These are phyloP conservation scores for Dreissena polymorpha DNA, from an alignment of 1,140 invertebrate genomes.

Conservation along the genomic window DNA sequence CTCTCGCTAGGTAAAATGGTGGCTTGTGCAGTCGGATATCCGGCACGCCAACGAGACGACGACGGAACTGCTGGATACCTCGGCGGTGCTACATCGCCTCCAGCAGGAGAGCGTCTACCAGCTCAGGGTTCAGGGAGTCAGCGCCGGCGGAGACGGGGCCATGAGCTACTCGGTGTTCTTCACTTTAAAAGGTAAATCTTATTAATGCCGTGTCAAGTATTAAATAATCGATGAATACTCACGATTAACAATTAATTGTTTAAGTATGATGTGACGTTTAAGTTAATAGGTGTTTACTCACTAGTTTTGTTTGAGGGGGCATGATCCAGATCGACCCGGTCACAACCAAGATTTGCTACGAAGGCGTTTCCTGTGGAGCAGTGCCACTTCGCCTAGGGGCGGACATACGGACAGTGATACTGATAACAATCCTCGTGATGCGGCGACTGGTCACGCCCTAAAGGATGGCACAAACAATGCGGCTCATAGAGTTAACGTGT, in stretches of 20 bases:
- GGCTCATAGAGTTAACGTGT: too few species aligned
- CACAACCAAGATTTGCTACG: conserved; percentile 43
- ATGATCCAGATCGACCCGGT: conserved; percentile 35
- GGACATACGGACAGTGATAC: too few species aligned
- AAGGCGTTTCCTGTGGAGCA: neutral
- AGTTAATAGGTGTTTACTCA: too few species aligned
- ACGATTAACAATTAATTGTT: too few species aligned
- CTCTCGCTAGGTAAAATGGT: conserved; percentile 37
- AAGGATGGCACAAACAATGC: too few species aligned
- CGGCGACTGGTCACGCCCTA: too few species aligned
- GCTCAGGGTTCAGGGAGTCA: conserved; percentile 34
- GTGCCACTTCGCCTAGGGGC: too few species aligned
- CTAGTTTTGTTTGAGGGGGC: conserved; percentile 35
- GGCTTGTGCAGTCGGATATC: conserved; percentile 47
- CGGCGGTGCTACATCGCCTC: conserved; percentile 30
- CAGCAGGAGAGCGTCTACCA: conserved; percentile 35
- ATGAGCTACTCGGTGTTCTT: conserved; percentile 42
- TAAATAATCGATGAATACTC: too few species aligned
- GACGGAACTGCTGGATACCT: conserved; percentile 17
- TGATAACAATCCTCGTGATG: too few species aligned
- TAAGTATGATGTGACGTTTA: too few species aligned
- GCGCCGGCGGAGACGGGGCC: conserved; percentile 43
- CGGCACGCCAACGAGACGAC: conserved; percentile 39
- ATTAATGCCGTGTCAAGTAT: too few species aligned
- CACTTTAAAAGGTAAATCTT: conserved; percentile 19